Evolutionary conservation across 92 coral and sea anemone species (phyloP).

Genomic region (Paragorgia papillata): DNA sequence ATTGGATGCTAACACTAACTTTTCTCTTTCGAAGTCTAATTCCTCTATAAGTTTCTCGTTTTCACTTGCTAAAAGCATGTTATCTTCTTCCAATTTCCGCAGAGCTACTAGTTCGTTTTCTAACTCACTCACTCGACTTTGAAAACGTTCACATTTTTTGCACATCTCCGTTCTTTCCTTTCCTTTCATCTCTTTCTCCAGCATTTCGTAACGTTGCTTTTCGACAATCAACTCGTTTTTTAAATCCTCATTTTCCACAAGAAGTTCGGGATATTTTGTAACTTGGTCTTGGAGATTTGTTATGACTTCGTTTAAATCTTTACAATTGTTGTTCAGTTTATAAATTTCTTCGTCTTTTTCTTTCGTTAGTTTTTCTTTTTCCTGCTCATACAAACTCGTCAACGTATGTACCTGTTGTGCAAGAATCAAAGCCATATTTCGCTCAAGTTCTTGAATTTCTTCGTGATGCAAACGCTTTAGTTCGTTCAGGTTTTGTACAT

Average conservation of each 20-base stretch:
- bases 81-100: conserved; percentile 54
- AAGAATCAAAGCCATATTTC: conserved; percentile 23
- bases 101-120: conserved; percentile 52
- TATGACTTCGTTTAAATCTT: conserved; percentile 34
- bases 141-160: conserved; percentile 5
- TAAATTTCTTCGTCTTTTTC: conserved; percentile 43
- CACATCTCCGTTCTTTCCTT: conserved; percentile 29
- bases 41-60: conserved; percentile 69
- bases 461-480: conserved; percentile 50
- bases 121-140: conserved; percentile 19
- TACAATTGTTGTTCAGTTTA: conserved; percentile 12
- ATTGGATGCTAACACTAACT: conserved; percentile 60
- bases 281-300: conserved; percentile 21
- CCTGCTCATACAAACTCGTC: conserved; percentile 40
- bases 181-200: conserved; percentile 51
- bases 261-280: conserved; percentile 27
- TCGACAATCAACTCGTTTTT: conserved; percentile 56
- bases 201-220: conserved; percentile 25
- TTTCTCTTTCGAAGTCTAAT: conserved; percentile 65
- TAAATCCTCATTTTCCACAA: conserved; percentile 52
- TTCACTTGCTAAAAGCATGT: conserved; percentile 63
- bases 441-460: conserved; percentile 39
- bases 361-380: conserved; percentile 42
- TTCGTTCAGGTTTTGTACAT: conserved; percentile 33
- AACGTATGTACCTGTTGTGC: conserved; percentile 32